Conservation (phyloP, 2,113 vertebrate genomes). For the Caracal caracal region DNA sequence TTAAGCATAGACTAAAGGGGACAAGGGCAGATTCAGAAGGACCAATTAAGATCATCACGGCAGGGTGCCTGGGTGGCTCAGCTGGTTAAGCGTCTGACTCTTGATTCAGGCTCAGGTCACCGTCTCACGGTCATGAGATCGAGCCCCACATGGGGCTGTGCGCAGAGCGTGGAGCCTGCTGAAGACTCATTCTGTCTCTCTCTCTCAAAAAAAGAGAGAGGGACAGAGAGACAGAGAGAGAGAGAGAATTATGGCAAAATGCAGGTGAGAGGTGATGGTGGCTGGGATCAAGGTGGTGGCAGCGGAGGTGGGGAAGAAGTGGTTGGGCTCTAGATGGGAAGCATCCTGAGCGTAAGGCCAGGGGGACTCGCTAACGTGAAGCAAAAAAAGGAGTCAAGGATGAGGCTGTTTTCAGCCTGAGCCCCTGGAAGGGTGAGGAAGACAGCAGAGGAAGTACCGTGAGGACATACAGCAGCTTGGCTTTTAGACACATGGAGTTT, state of each 20-base stretch:
- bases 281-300: background rate
- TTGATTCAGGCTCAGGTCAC: too few species aligned
- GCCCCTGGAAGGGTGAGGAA: background rate
- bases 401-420: background rate
- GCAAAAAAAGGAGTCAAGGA: background rate
- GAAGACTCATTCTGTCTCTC: too few species aligned
- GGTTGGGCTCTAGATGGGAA: background rate
- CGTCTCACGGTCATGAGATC: too few species aligned
- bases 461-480: background rate
- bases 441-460: background rate
- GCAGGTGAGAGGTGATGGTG: background rate
- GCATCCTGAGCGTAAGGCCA: background rate
- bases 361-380: background rate
- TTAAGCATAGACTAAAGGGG: background rate
- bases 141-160: too few species aligned
- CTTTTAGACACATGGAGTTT: background rate
- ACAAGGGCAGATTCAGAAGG: background rate
- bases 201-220: too few species aligned
- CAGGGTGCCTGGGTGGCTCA: too few species aligned
- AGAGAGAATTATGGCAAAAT: background rate
- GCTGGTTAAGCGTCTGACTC: too few species aligned
- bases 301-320: background rate
- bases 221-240: too few species aligned
- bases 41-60: background rate
- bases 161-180: too few species aligned